These are phyloP conservation scores for Yoshiicerus persimilis DNA, from an alignment of 1,140 invertebrate species.

Conservation along the genomic window DNA sequence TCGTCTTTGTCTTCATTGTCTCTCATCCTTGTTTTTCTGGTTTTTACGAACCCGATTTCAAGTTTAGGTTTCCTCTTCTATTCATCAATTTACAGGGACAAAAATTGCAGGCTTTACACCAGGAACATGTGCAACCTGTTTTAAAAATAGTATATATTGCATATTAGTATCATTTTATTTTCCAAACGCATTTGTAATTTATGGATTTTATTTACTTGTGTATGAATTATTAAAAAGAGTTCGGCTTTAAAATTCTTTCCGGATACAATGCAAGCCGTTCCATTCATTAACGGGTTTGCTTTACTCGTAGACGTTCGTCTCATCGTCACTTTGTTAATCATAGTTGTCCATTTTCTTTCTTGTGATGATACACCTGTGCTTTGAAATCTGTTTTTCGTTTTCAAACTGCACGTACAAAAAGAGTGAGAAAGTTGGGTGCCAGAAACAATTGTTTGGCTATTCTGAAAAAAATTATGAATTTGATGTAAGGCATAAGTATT, in stretches of 20 bases:
- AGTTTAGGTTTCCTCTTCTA: not conserved
- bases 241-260: not conserved
- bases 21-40: not conserved
- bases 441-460: not conserved
- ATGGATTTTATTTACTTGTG: not conserved
- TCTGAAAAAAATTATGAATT: too few relatives aligned
- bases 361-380: not conserved
- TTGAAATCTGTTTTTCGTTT: not conserved
- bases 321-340: too few relatives aligned
- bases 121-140: not conserved
- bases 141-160: not conserved
- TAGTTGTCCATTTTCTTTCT: not conserved
- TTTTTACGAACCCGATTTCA: not conserved
- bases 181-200: too few relatives aligned
- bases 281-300: not conserved
- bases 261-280: not conserved
- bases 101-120: not conserved
- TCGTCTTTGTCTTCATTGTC: not conserved
- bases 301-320: not conserved
- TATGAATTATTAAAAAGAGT: not conserved
- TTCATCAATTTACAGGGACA: not conserved
- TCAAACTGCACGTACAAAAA: not conserved
- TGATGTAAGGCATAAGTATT: too few relatives aligned
- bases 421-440: not conserved
- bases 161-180: not conserved